A percentile compares a stretch with the other conserved stretches of the same genome.
phyloP scores from a whole-genome alignment of 2,888 invertebrate species.

The Hemistola chrysoprasaria region DNA sequence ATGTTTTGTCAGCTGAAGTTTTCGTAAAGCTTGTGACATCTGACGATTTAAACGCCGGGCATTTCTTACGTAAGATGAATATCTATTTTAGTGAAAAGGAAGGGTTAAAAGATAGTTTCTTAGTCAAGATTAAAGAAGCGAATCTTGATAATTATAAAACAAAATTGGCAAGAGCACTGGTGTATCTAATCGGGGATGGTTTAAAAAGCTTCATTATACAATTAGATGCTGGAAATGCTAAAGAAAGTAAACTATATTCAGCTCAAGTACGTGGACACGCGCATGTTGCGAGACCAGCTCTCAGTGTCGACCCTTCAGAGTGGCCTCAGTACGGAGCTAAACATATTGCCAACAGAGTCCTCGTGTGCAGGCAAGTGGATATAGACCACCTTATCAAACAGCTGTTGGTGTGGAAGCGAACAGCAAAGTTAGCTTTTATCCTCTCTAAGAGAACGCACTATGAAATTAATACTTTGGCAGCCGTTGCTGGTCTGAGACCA shows the following conservation, averaged over 20 bases:
- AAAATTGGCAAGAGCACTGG: constrained; percentile 25
- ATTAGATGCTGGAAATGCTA: constrained; percentile 21
- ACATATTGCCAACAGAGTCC: constrained; percentile 44
- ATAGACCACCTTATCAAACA: constrained; percentile 31
- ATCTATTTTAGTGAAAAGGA: constrained; percentile 52
- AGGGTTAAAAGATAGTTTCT: constrained; percentile 41
- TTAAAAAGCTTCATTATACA: constrained; percentile 23
- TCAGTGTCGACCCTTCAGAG: constrained; percentile 39
- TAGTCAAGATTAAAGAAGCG: constrained; percentile 10
- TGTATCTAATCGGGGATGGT: constrained; percentile 22
- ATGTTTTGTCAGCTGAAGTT: constrained; percentile 33
- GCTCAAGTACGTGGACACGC: constrained; percentile 44
- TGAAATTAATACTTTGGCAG: too few species aligned
- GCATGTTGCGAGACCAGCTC: constrained; percentile 42
- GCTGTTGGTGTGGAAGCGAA: constrained; percentile 41
- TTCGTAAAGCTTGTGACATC: constrained; percentile 31
- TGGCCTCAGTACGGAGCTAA: constrained; percentile 50
- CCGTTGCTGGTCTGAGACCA: too few species aligned
- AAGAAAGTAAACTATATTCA: constrained; percentile 28
- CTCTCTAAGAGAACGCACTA: constrained; percentile 29
- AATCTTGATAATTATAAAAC: constrained; percentile 5
- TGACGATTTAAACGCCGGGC: constrained; percentile 5
- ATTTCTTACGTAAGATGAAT: constrained; percentile 44
- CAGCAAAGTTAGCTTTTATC: constrained; percentile 41
- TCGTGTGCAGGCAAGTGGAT: constrained; percentile 36